These are phyloP conservation scores for Disparrhopalites patrizii DNA, from an alignment of 2,888 invertebrate species.

Conservation along the genomic window DNA sequence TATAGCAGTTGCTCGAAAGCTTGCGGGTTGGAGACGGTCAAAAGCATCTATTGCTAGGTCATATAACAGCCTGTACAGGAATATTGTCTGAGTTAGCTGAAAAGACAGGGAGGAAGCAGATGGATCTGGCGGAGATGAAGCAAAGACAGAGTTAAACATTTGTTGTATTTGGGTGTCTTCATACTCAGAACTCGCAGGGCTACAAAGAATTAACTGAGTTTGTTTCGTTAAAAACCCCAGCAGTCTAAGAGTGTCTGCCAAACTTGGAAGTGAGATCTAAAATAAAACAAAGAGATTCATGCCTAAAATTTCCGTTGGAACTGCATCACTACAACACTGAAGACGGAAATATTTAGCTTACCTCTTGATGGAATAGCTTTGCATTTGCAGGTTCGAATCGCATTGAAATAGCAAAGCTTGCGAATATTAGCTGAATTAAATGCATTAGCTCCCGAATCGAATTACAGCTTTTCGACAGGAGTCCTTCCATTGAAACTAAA, in stretches of 20 bases:
- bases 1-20: conserved; percentile 36
- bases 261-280: conserved; percentile 85
- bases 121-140: conserved; percentile 53
- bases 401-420: conserved; percentile 95
- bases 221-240: conserved; percentile 77
- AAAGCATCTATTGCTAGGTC: conserved; percentile 94
- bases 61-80: conserved; percentile 82
- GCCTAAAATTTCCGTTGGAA: conserved; percentile 15
- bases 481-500: conserved; percentile 84
- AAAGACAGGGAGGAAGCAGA: conserved; percentile 71
- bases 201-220: conserved; percentile 17
- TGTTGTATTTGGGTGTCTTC: conserved; percentile 35
- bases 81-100: conserved; percentile 74
- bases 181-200: conserved; percentile 5
- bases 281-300: neutral
- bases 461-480: conserved; percentile 54
- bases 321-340: too few relatives aligned
- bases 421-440: conserved; percentile 82
- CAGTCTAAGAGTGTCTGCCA: conserved; percentile 86
- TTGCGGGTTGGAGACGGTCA: conserved; percentile 55
- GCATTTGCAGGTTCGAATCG: conserved; percentile 99
- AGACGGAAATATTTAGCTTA: conserved; percentile 52
- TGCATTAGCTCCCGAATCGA: conserved; percentile 62
- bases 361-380: conserved; percentile 94
- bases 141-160: conserved; percentile 42